phyloP scores from a whole-genome alignment of 1,140 invertebrate species.

The Diploscapter pachys region DNA sequence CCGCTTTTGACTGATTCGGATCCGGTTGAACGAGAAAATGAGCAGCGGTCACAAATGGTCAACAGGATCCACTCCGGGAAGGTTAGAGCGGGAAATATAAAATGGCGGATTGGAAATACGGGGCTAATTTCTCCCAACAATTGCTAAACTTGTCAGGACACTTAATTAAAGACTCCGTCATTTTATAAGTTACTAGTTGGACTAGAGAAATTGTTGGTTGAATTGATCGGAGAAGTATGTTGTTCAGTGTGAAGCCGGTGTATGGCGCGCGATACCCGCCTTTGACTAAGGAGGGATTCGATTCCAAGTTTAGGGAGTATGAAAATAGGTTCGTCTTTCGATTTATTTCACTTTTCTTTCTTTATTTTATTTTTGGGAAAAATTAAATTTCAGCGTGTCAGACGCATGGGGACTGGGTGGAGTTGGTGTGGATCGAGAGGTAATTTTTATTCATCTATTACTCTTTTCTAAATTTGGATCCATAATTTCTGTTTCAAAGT shows the following conservation, averaged over 20 bases:
- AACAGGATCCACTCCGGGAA: slow-evolving; percentile 13
- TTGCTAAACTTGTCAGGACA: background rate
- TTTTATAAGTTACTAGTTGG: background rate
- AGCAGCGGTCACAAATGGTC: slow-evolving; percentile 5
- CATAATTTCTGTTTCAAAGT: no score
- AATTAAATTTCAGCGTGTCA: slow-evolving; percentile 26
- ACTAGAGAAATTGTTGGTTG: background rate
- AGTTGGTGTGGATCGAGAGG: no score
- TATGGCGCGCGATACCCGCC: slow-evolving; percentile 36
- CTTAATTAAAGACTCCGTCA: background rate
- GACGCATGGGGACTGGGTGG: slow-evolving; percentile 23
- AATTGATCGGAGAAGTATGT: background rate
- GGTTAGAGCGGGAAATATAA: background rate
- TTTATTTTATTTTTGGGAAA: background rate
- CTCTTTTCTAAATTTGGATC: no score
- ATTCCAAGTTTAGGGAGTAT: slow-evolving; percentile 27
- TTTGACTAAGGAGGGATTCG: slow-evolving; percentile 19
- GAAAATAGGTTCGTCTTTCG: slow-evolving; percentile 27
- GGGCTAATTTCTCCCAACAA: background rate
- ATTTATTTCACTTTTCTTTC: background rate
- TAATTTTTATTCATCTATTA: no score
- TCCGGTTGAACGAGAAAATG: background rate
- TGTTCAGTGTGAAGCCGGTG: slow-evolving; percentile 22
- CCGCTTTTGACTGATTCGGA: background rate
- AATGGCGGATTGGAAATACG: background rate